Percentiles rank a stretch among this genome's conserved stretches.
Evolutionary conservation across 2,113 vertebrate genomes (phyloP).

Genomic region (Callipepla squamata): DNA sequence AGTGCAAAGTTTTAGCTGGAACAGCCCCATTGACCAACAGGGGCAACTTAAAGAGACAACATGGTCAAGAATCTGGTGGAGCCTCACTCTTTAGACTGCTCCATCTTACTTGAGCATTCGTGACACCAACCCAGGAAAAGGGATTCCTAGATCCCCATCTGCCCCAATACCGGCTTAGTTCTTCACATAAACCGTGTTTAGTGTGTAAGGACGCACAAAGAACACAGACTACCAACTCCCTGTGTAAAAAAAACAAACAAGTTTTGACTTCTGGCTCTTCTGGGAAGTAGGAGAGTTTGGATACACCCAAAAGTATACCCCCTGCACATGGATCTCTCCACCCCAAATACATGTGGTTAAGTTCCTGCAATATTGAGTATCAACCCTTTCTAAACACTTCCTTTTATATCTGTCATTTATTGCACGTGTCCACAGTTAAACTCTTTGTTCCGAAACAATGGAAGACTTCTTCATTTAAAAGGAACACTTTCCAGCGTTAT

Average conservation of each 20-base stretch:
- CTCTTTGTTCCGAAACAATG: neutral
- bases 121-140: accelerated
- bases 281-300: neutral
- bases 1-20: neutral
- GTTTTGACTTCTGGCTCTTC: neutral
- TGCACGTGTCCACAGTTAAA: neutral
- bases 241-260: neutral
- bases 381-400: neutral
- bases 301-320: neutral
- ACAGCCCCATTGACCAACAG: neutral
- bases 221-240: neutral
- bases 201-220: neutral
- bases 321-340: neutral
- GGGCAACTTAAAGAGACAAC: neutral
- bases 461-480: neutral
- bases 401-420: neutral
- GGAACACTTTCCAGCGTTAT: neutral
- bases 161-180: neutral
- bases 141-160: neutral
- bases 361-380: neutral
- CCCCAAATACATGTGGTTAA: neutral
- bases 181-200: neutral
- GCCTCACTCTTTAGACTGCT: accelerated
- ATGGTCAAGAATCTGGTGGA: accelerated
- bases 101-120: neutral